Percentiles rank a stretch among this genome's conserved stretches.
phyloP scores from a whole-genome alignment of 2,888 invertebrate genomes.

The Byasa hedistus region DNA sequence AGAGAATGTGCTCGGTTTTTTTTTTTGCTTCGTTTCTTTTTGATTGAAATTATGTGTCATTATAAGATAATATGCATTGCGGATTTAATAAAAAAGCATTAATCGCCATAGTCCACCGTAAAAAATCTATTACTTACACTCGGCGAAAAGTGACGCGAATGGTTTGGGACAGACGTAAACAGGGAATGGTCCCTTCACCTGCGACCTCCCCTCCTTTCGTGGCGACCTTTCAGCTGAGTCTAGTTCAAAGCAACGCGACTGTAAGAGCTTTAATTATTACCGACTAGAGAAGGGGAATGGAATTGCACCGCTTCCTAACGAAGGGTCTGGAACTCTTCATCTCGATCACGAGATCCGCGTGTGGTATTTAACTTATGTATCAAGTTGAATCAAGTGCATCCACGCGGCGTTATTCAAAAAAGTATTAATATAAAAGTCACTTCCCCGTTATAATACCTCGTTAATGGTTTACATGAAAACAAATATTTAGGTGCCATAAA shows the following conservation, averaged over 20 bases:
- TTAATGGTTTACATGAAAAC: no score
- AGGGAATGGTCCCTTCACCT: slow-evolving; percentile 57
- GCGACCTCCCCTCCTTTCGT: slow-evolving; percentile 60
- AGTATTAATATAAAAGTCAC: no score
- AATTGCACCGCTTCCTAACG: slow-evolving; percentile 46
- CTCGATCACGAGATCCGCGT: neutral
- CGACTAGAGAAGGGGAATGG: slow-evolving; percentile 48
- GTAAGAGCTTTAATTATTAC: slow-evolving; percentile 69
- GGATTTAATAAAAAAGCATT: slow-evolving; percentile 14
- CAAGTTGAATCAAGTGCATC: no score
- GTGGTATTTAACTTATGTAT: neutral
- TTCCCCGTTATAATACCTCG: no score
- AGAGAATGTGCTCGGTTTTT: no score
- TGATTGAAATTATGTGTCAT: no score
- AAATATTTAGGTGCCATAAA: no score
- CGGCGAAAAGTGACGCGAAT: slow-evolving; percentile 35
- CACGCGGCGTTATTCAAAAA: no score
- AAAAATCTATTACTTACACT: slow-evolving; percentile 19
- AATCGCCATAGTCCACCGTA: slow-evolving; percentile 14
- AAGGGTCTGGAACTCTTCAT: slow-evolving; percentile 43
- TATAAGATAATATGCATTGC: neutral
- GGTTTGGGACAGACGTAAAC: slow-evolving; percentile 48
- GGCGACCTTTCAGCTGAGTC: slow-evolving; percentile 55
- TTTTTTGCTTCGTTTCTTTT: no score
- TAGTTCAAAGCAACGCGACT: slow-evolving; percentile 59